A percentile compares a stretch with the other conserved stretches of the same genome.
These are phyloP conservation scores for Falcaria lacertinaria DNA, from an alignment of 2,888 invertebrate species.

Conservation along the genomic window DNA sequence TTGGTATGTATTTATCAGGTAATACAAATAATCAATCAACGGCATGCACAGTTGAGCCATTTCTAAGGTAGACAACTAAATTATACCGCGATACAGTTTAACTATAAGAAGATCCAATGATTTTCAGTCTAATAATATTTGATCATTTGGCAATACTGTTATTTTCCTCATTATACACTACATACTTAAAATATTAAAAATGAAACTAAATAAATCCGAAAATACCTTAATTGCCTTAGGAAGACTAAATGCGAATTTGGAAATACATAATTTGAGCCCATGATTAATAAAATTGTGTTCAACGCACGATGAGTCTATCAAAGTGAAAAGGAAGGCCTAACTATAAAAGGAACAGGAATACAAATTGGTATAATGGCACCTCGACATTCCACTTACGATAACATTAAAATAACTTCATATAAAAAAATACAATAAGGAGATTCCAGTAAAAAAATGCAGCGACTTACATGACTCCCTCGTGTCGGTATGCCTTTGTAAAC, in stretches of 20 bases:
- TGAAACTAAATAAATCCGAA: conserved; percentile 45
- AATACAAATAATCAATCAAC: conserved; percentile 22
- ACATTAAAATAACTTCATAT: conserved; percentile 66
- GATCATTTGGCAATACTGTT: conserved; percentile 78
- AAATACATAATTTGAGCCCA: conserved; percentile 51
- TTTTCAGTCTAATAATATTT: conserved; percentile 76
- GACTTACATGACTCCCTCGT: conserved; percentile 45
- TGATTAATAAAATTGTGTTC: conserved; percentile 30
- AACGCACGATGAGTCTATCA: conserved; percentile 26
- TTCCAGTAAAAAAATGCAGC: conserved; percentile 66
- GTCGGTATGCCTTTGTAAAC: conserved; percentile 60
- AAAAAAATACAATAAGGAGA: conserved; percentile 74
- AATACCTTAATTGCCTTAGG: conserved; percentile 58
- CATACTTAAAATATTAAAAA: conserved; percentile 56
- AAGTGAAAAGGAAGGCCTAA: conserved; percentile 38
- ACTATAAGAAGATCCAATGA: conserved; percentile 44
- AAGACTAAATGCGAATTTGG: conserved; percentile 66
- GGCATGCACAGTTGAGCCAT: conserved; percentile 49
- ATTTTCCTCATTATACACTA: conserved; percentile 48
- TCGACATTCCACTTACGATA: conserved; percentile 68
- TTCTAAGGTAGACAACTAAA: conserved; percentile 10
- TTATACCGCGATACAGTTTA: conserved; percentile 33
- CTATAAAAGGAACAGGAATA: conserved; percentile 53
- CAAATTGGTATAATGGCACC: conserved; percentile 75
- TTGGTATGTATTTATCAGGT: conserved; percentile 43